Evolutionary conservation across 2,113 vertebrate species (phyloP).

Genomic region (Cygnus atratus): DNA sequence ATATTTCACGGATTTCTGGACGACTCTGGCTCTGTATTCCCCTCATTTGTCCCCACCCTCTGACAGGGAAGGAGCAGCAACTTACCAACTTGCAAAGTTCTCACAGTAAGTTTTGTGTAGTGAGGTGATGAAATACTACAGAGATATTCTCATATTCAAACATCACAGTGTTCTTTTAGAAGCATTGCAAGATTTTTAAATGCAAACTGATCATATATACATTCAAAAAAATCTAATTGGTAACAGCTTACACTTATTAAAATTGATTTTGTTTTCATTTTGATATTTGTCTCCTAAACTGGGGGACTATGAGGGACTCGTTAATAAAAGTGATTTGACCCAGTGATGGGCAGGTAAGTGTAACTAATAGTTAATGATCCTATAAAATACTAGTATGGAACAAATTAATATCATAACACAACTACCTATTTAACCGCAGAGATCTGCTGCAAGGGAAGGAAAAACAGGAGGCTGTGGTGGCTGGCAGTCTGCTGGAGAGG

Average conservation of each 20-base stretch:
- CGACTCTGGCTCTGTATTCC: background rate
- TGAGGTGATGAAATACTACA: conserved; percentile 54
- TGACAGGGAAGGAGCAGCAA: background rate
- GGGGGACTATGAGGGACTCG: background rate
- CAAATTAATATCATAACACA: background rate
- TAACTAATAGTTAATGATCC: background rate
- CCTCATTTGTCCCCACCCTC: background rate
- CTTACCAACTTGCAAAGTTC: conserved; percentile 52
- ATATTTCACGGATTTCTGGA: background rate
- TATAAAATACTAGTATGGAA: background rate
- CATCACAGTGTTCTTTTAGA: background rate
- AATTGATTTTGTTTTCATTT: background rate
- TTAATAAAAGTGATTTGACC: background rate
- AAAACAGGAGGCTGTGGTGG: background rate
- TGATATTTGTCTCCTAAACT: background rate
- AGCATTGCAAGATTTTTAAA: background rate
- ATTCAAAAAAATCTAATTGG: background rate
- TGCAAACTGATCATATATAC: background rate
- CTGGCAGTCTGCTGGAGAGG: background rate
- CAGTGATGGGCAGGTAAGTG: background rate
- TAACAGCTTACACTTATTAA: background rate
- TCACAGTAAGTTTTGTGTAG: conserved; percentile 36
- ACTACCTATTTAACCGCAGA: background rate
- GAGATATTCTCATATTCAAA: conserved; percentile 29
- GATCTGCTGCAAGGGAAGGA: background rate